These are phyloP conservation scores for Lasioglossum lativentre DNA, from an alignment of 2,888 invertebrate species.

Conservation along the genomic window DNA sequence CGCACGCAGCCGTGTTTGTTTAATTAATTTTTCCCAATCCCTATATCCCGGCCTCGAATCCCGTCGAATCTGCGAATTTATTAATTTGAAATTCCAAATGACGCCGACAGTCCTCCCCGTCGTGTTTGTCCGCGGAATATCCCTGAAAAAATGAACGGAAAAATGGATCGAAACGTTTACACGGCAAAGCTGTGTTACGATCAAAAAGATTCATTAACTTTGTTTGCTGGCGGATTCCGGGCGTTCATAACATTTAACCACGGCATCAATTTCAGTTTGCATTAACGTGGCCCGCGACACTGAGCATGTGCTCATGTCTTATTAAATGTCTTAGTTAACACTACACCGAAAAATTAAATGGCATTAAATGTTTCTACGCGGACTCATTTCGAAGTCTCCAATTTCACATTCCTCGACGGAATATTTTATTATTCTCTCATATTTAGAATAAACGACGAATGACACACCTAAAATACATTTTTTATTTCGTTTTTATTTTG, in stretches of 20 bases:
- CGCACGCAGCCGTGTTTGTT: background rate
- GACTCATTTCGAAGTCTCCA: background rate
- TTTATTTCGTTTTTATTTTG: no score
- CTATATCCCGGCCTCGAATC: background rate
- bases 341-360: background rate
- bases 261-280: background rate
- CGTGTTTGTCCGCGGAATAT: background rate
- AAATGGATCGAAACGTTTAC: background rate
- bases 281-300: no score
- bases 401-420: background rate
- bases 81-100: conserved; percentile 7
- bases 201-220: background rate
- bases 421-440: background rate
- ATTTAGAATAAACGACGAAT: background rate
- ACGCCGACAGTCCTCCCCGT: background rate
- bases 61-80: background rate
- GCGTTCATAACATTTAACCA: background rate
- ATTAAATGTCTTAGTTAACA: background rate
- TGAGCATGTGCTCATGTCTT: no score
- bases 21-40: conserved; percentile 4
- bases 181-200: background rate
- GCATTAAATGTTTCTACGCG: background rate
- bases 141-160: background rate
- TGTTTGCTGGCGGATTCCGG: background rate
- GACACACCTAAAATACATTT: background rate